Base-by-base conservation (phyloP, 2,797 vertebrate species). In the Thunnus albacares region DNA sequence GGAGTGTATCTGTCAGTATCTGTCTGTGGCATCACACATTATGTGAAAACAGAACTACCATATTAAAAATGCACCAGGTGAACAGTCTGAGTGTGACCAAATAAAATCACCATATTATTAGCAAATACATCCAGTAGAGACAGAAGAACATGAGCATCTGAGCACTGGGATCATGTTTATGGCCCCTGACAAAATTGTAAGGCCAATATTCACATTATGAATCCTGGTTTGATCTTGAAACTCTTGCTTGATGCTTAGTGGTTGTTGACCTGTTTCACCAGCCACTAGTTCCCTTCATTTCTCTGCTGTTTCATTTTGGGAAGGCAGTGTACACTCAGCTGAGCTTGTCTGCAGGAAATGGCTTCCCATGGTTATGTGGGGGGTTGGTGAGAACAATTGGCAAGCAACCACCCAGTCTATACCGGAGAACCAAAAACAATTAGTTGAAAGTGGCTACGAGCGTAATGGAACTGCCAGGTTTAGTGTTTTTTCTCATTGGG, bases 351-450 rank as follows among this genome's bases (percentile, higher is more conserved):
- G 33, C 47, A 7, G 49, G 17, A 77, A 60, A 70, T 59, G 56
- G 60, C 56, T 65, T n/a, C 33, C 41, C 51, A 3, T 24, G 10
- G 18, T 69, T 61, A 12, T 30, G 55, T 55, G 11, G 43, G 45
- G 63, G 22, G 20, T 49, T 59, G 30, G 58, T 17, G 14, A 71
- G 56, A 68, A 18, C 20, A 49, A 35, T 8, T 33, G 55, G 28
- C 22, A 63, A 53, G 49, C 47, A 61, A 83, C 14, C 35, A 64
- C 61, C 18, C 49, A 47, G 57, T 77, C 38, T 24, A 53, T 60
- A 28, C 5, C 5, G 8, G 22, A 60, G 12, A 72, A 20, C 14
- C 20, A 30, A 75, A 5, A 65, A 55, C 30, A 57, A 58, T 63
- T 35, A 64, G 15, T 38, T 77, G 43, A 74, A 61, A 45, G 49